Evolutionary conservation across 37 sponge, comb jelly and placozoan species (phyloP).

Genomic region (Theonella swinhoei): DNA sequence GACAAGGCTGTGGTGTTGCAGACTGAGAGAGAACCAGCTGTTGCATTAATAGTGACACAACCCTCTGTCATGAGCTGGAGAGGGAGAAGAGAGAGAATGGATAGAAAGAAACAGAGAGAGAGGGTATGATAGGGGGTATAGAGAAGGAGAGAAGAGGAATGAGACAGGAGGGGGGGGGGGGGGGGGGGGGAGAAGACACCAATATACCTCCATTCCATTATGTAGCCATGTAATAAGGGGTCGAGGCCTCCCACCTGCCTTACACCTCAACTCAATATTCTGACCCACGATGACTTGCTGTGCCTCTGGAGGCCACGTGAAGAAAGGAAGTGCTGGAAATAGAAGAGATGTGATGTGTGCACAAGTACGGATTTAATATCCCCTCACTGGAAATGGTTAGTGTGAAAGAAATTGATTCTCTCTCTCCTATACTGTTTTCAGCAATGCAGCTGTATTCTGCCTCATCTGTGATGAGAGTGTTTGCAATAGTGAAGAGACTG

Average conservation of each 20-base stretch:
- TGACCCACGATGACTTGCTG: not conserved
- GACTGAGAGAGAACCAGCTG: not conserved
- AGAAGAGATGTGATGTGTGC: no score
- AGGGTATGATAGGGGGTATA: not conserved
- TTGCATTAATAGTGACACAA: not conserved
- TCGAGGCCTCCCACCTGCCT: conserved; percentile 16
- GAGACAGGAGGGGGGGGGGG: not conserved
- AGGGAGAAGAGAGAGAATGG: not conserved
- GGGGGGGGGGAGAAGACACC: no score
- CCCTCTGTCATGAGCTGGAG: not conserved
- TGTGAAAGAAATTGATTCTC: not conserved
- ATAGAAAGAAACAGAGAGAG: not conserved
- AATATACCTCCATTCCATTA: not conserved
- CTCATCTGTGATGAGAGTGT: conserved; percentile 12
- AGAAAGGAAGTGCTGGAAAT: not conserved
- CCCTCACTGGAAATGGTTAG: conserved; percentile 6
- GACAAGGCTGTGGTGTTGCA: conserved; percentile 4
- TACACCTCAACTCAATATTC: conserved; percentile 3
- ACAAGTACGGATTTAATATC: no score
- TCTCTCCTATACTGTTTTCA: conserved; percentile 6
- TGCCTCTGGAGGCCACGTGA: not conserved
- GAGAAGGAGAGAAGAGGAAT: not conserved
- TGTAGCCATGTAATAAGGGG: conserved; percentile 26
- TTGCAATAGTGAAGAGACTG: conserved; percentile 17
- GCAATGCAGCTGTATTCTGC: conserved; percentile 31